A percentile compares a stretch with the other conserved stretches of the same genome.
These are phyloP conservation scores for Plectrocnemia conspersa DNA, from an alignment of 1,140 invertebrate species.

Conservation along the genomic window DNA sequence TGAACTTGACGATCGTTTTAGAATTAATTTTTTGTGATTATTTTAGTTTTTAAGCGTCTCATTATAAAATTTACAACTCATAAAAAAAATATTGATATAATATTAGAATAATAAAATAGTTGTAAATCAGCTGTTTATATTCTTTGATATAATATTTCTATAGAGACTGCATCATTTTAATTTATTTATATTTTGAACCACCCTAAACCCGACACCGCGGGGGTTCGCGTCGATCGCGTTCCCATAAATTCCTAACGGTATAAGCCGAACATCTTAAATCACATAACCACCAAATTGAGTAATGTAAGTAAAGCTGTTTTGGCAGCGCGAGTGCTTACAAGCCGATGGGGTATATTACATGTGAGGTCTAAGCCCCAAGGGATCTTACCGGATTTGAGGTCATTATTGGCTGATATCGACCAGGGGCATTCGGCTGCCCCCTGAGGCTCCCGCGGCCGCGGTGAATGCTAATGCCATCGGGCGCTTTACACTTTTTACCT, in stretches of 20 bases:
- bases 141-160: not conserved
- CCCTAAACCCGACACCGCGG: too few relatives aligned
- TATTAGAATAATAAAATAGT: too few relatives aligned
- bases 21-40: too few relatives aligned
- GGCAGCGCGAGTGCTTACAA: constrained; percentile 18
- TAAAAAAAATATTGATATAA: too few relatives aligned
- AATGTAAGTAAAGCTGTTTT: constrained; percentile 18
- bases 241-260: not conserved
- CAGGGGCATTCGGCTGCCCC: too few relatives aligned
- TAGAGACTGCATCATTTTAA: too few relatives aligned
- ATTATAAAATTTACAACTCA: too few relatives aligned
- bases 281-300: constrained; percentile 21
- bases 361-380: constrained; percentile 3
- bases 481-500: constrained; percentile 22
- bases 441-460: constrained; percentile 19
- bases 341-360: constrained; percentile 15
- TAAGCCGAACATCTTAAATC: constrained; percentile 18
- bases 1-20: too few relatives aligned
- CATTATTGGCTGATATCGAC: constrained; percentile 32
- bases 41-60: too few relatives aligned
- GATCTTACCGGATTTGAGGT: constrained; percentile 32
- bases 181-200: too few relatives aligned
- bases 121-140: not conserved
- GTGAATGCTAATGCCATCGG: constrained; percentile 28
- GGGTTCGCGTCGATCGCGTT: too few relatives aligned